These are phyloP conservation scores for Psammodynastes pulverulentus DNA, from an alignment of 2,113 vertebrate genomes.

Conservation along the genomic window DNA sequence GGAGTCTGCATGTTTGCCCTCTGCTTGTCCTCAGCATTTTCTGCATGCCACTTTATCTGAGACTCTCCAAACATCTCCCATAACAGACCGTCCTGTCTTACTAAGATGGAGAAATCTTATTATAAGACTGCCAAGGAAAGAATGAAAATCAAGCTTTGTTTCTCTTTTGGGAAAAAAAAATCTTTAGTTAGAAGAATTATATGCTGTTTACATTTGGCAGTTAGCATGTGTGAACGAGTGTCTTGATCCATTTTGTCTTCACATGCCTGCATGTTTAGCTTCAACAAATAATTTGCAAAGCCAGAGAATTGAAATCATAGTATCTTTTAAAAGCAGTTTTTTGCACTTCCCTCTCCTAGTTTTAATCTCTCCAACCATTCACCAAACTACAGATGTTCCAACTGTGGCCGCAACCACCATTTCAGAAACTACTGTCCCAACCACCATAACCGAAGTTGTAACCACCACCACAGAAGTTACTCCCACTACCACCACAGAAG, in stretches of 20 bases:
- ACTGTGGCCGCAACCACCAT: slow-evolving; percentile 58
- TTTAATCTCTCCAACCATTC: slow-evolving; percentile 65
- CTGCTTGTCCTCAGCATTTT: background rate
- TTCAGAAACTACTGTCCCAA: slow-evolving; percentile 51
- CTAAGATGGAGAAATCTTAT: slow-evolving; percentile 25
- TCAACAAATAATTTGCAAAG: background rate
- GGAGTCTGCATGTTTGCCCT: background rate
- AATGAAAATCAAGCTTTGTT: slow-evolving; percentile 40
- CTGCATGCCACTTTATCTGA: background rate
- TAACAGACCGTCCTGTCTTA: background rate
- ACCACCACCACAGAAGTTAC: slow-evolving; percentile 14
- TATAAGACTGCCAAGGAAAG: background rate
- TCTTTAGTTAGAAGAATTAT: background rate
- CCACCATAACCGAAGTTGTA: slow-evolving; percentile 28
- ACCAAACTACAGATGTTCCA: slow-evolving; percentile 55
- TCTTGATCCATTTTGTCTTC: background rate
- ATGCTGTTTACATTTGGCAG: background rate
- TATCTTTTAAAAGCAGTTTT: slow-evolving; percentile 38
- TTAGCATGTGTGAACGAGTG: background rate
- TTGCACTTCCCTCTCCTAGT: slow-evolving; percentile 72
- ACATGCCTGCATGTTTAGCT: background rate
- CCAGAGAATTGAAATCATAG: background rate
- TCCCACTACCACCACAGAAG: slow-evolving; percentile 28
- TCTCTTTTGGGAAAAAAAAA: background rate
- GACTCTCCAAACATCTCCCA: background rate